Evolutionary conservation across 1,140 invertebrate genomes (phyloP).

Genomic region (Drosophila willistoni): DNA sequence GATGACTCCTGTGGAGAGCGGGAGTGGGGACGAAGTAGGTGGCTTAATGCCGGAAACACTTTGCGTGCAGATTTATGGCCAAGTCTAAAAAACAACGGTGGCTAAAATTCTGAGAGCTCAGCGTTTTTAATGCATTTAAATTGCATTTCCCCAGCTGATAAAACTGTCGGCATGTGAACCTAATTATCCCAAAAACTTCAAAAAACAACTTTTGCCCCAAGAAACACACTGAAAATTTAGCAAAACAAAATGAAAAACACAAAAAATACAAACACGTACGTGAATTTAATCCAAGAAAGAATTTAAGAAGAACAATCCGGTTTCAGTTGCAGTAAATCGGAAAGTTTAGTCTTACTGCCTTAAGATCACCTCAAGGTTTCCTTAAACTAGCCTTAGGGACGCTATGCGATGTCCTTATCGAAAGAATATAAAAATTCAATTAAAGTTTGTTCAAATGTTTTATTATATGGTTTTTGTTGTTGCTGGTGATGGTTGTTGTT

Average conservation of each 20-base stretch:
- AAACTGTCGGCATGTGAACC: constrained; percentile 63
- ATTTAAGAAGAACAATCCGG: too few species aligned
- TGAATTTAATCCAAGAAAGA: too few species aligned
- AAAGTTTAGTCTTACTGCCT: too few species aligned
- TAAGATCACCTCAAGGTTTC: too few species aligned
- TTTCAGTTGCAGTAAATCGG: background rate
- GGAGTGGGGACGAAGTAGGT: constrained; percentile 4
- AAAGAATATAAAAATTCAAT: constrained; percentile 43
- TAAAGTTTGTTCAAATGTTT: constrained; percentile 66
- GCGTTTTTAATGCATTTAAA: constrained; percentile 45
- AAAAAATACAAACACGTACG: background rate
- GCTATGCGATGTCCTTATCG: constrained; percentile 38
- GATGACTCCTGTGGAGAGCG: too few species aligned
- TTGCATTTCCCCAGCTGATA: constrained; percentile 63
- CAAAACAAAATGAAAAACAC: background rate
- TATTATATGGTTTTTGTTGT: constrained; percentile 58
- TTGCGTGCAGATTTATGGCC: constrained; percentile 71
- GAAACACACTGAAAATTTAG: background rate
- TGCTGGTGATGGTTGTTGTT: constrained; percentile 1
- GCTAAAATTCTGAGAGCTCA: constrained; percentile 18
- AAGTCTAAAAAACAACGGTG: constrained; percentile 35
- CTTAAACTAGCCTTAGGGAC: too few species aligned
- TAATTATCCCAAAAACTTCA: constrained; percentile 9
- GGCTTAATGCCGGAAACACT: constrained; percentile 69
- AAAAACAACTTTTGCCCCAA: background rate